Conservation (phyloP, 1,140 invertebrate species). For the Platorchestia sp. region DNA sequence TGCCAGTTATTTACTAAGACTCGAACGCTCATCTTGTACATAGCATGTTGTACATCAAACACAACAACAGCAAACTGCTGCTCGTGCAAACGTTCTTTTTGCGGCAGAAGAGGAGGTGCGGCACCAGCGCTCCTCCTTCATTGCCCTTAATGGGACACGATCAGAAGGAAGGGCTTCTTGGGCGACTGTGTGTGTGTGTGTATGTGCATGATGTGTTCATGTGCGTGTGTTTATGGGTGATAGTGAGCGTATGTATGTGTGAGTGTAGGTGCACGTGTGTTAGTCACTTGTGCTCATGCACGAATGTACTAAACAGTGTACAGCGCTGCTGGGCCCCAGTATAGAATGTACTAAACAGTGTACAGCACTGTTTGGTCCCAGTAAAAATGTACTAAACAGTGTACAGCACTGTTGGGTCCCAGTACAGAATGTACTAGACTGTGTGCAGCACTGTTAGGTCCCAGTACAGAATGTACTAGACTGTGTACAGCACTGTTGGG, state of each 20-base stretch:
- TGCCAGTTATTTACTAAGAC: not conserved
- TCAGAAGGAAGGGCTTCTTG: not conserved
- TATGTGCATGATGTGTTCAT: not conserved
- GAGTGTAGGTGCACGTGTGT: not conserved
- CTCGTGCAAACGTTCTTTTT: not conserved
- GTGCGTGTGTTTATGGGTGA: not conserved
- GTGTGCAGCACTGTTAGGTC: no score
- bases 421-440: no score
- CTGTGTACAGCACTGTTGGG: no score
- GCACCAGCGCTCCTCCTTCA: not conserved
- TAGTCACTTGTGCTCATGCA: not conserved
- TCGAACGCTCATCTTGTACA: not conserved
- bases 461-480: no score
- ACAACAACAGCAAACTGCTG: not conserved
- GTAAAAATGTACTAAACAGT: no score
- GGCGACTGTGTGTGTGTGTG: not conserved
- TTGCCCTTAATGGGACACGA: not conserved
- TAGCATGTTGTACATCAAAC: not conserved
- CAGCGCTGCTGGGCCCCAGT: no score
- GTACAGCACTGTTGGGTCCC: no score
- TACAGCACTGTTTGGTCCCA: no score
- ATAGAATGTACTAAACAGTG: no score
- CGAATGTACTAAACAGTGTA: no score
- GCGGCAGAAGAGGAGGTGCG: not conserved
- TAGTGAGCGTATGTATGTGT: not conserved